Conservation (phyloP, 2,113 vertebrate genomes). For the Syngnathus floridae region DNA sequence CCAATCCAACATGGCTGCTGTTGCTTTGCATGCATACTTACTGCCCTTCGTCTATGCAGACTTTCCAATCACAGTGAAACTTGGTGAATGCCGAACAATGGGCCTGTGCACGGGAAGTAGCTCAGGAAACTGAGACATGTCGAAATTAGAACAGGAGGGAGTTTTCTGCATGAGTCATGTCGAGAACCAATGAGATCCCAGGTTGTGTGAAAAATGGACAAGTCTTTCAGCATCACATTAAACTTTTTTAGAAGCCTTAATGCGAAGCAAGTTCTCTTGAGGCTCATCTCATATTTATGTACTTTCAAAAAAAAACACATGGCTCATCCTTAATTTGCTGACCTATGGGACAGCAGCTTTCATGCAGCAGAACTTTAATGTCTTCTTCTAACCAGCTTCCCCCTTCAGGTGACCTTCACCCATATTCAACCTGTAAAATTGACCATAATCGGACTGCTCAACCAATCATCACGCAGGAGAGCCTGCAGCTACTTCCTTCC, state of each 20-base stretch:
- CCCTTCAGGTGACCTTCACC: conserved; percentile 18
- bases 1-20: conserved; percentile 6
- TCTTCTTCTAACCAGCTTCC: background rate
- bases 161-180: background rate
- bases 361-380: conserved; percentile 3
- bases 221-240: background rate
- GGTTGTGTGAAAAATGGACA: conserved; percentile 3
- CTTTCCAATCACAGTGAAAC: background rate
- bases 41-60: conserved; percentile 33
- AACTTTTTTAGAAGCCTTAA: conserved; percentile 8
- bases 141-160: background rate
- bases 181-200: background rate
- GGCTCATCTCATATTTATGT: conserved; percentile 48
- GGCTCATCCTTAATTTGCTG: conserved; percentile 7
- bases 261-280: conserved; percentile 14
- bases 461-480: conserved; percentile 54
- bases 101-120: conserved; percentile 10
- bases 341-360: conserved; percentile 7
- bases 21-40: conserved; percentile 25
- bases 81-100: conserved; percentile 23
- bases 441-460: conserved; percentile 31
- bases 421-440: background rate
- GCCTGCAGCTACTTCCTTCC: conserved; percentile 34
- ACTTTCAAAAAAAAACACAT: conserved; percentile 13
- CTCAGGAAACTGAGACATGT: conserved; percentile 5